phyloP scores from a whole-genome alignment of 2,113 vertebrate species.

The Felis chaus region DNA sequence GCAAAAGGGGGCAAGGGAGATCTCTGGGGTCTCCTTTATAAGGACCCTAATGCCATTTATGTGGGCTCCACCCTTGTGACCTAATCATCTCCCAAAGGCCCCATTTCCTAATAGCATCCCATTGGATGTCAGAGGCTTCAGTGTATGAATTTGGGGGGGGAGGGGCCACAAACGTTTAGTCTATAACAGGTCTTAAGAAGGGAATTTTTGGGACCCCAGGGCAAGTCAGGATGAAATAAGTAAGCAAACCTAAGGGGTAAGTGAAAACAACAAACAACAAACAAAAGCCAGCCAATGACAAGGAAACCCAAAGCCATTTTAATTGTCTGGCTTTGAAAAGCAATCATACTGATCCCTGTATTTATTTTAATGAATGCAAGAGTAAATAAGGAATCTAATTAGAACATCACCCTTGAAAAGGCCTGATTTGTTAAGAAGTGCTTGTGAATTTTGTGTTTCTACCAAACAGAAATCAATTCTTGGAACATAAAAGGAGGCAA shows the following conservation, averaged over 20 bases:
- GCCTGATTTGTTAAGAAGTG: not conserved
- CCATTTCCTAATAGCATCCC: not conserved
- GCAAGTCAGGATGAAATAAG: not conserved
- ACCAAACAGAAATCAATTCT: not conserved
- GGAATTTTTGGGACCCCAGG: not conserved
- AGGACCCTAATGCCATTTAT: not conserved
- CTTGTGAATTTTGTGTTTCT: conserved; percentile 32
- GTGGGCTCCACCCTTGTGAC: not conserved
- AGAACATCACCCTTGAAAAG: not conserved
- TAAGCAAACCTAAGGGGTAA: not conserved
- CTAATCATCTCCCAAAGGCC: not conserved
- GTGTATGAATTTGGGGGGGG: not conserved
- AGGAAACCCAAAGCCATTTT: not conserved
- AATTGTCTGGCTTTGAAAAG: not conserved
- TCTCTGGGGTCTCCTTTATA: not conserved
- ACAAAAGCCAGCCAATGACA: not conserved
- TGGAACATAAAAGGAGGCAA: not conserved
- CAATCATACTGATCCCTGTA: not conserved
- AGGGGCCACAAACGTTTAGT: not conserved
- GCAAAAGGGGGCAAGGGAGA: not conserved
- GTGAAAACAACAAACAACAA: not conserved
- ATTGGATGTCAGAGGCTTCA: not conserved
- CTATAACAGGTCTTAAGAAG: not conserved
- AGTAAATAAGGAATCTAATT: conserved; percentile 38
- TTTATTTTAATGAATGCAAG: conserved; percentile 33